Conservation (phyloP, 2,113 vertebrate genomes). For the Pomatostomus ruficeps region DNA sequence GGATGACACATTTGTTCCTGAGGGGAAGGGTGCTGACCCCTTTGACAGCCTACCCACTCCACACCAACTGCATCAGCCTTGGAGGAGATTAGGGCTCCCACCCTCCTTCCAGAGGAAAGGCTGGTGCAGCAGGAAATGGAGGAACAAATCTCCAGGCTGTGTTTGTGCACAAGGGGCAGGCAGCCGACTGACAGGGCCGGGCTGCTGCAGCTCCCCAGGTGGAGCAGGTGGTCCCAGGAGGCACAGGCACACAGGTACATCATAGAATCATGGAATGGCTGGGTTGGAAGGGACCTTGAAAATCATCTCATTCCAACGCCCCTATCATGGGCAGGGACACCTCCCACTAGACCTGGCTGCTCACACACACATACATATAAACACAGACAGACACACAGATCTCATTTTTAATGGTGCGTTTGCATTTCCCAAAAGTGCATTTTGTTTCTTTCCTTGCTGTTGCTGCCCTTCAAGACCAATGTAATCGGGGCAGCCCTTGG, state of each 20-base stretch:
- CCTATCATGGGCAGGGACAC: neutral
- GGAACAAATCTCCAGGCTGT: neutral
- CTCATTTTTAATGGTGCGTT: neutral
- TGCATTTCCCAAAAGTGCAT: neutral
- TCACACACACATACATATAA: neutral
- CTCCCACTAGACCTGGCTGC: neutral
- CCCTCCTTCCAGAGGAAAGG: neutral
- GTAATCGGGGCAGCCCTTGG: neutral
- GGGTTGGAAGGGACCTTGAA: neutral
- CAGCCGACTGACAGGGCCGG: fast-evolving
- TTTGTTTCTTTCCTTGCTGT: neutral
- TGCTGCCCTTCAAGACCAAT: neutral
- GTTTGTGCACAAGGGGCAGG: neutral
- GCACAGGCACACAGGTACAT: fast-evolving
- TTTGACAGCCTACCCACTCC: neutral
- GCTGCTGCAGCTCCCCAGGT: neutral
- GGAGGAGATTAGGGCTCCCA: neutral
- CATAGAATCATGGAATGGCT: neutral
- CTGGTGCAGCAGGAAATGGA: neutral
- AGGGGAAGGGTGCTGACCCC: neutral
- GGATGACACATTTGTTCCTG: neutral
- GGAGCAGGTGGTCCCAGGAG: neutral
- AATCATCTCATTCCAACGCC: fast-evolving
- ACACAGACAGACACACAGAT: too few species aligned
- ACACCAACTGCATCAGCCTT: neutral